phyloP scores from a whole-genome alignment of 1,140 invertebrate genomes.

The Drosophila funebris region DNA sequence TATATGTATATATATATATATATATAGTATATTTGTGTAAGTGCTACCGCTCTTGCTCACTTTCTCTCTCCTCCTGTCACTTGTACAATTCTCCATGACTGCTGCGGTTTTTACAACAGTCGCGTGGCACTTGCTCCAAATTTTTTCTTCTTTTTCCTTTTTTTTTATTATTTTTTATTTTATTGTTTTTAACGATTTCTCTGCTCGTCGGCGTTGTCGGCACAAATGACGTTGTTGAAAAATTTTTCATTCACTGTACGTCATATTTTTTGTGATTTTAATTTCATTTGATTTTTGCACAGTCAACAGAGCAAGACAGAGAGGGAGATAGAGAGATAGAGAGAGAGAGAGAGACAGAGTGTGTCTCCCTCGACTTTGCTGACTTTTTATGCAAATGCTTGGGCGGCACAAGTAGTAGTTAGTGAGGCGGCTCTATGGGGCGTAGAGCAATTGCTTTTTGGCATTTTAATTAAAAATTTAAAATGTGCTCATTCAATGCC shows the following conservation, averaged over 20 bases:
- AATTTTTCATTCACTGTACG: conserved; percentile 36
- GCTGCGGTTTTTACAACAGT: conserved; percentile 58
- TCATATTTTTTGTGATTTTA: conserved; percentile 62
- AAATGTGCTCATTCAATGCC: conserved; percentile 12
- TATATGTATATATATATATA: neutral
- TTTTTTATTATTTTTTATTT: conserved; percentile 28
- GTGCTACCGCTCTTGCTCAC: conserved; percentile 10
- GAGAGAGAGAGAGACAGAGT: neutral
- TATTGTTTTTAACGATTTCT: conserved; percentile 68
- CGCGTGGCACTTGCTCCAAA: conserved; percentile 56
- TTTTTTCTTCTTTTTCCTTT: too few species aligned
- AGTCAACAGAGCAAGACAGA: conserved; percentile 7
- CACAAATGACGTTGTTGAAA: conserved; percentile 38
- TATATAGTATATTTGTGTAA: conserved; percentile 15
- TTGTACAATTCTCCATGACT: conserved; percentile 22
- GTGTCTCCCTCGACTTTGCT: conserved; percentile 5
- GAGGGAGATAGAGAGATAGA: neutral
- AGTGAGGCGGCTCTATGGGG: neutral
- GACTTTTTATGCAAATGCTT: conserved; percentile 38
- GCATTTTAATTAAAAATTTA: conserved; percentile 38
- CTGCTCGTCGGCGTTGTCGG: conserved; percentile 18
- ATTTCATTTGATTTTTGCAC: conserved; percentile 49
- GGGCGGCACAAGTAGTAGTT: neutral
- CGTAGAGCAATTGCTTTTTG: conserved; percentile 22
- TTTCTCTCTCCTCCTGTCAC: neutral